phyloP scores from a whole-genome alignment of 2,113 vertebrate species.

The Ascaphus truei region DNA sequence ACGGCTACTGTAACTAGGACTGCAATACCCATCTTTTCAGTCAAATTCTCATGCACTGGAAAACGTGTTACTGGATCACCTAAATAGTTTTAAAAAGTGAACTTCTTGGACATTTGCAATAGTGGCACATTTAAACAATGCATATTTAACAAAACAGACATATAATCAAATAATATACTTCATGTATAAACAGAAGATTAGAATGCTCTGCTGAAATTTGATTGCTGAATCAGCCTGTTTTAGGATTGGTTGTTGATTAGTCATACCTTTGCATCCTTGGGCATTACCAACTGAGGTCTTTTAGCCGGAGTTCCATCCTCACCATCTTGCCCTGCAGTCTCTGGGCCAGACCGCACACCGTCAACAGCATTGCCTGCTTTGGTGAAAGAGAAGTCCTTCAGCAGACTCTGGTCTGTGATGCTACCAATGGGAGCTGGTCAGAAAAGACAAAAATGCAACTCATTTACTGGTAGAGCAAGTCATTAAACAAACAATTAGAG shows the following conservation, averaged over 20 bases:
- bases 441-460: constrained; percentile 29
- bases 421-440: constrained; percentile 72
- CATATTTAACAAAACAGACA: background rate
- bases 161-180: background rate
- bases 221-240: constrained; percentile 17
- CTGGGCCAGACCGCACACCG: constrained; percentile 40
- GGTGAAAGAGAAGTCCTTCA: constrained; percentile 47
- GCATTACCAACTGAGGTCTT: constrained; percentile 51
- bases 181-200: background rate
- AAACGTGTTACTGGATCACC: too few relatives aligned
- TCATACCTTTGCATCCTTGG: constrained; percentile 71
- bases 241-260: background rate
- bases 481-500: too few relatives aligned
- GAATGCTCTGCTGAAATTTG: background rate
- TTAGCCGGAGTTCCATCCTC: constrained; percentile 51
- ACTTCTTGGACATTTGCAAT: too few relatives aligned
- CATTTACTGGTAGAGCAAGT: too few relatives aligned
- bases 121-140: too few relatives aligned
- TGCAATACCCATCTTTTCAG: too few relatives aligned
- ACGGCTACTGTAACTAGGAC: too few relatives aligned
- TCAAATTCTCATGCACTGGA: too few relatives aligned
- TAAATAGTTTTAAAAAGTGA: background rate
- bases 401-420: constrained; percentile 66
- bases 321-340: constrained; percentile 49
- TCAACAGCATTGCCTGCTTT: constrained; percentile 47